Base-by-base conservation (phyloP, 2,113 vertebrate genomes). In the Colistium nudipinnis region DNA sequence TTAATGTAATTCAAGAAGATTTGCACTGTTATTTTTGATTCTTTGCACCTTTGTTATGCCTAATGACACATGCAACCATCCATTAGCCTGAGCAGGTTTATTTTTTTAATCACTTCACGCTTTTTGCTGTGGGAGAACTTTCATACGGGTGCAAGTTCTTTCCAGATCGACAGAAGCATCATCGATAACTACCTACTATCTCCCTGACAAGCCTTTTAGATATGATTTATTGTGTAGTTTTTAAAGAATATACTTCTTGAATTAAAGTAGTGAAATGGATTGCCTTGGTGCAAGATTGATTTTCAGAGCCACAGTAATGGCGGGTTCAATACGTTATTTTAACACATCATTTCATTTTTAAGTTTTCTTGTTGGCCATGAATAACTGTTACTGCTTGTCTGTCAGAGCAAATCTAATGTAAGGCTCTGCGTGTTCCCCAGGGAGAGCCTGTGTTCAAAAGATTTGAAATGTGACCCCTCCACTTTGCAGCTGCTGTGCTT, bases 341-440 rank as follows among this genome's bases (percentile, higher is more conserved):
- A 22, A 74, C 7, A 16, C 33, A 7, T 7, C n/a, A 28, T n/a
- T 38, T 38, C 7, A 41, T 43, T 43, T 2, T 31, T 38, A 60
- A 48, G 28, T 4, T 36, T 49, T 27, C 16, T 13, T 51, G n/a
- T 35, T 39, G 35, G 4, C 11, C 51, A 22, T 67, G 35, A 49
- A 4, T 30, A 20, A 41, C 43, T 49, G 17, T 66, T 60, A 61
- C 30, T 61, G n/a, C 10, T 60, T 8, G 17, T 49, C 27, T 68
- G 17, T 49, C 8, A 1, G 44, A 39, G 38, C 48, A 48, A 55
- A 56, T 70, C 25, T 68, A 36, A 68, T 51, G 67, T 4, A 3
- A 11, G 30, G 59, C 31, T 13, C 16, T 14, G 30, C 17, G 28
- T 16, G 24, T 52, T 31, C 16, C 22, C n/a, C 43, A 12, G 7